phyloP scores from a whole-genome alignment of 2,113 vertebrate species.

The Solea solea region DNA sequence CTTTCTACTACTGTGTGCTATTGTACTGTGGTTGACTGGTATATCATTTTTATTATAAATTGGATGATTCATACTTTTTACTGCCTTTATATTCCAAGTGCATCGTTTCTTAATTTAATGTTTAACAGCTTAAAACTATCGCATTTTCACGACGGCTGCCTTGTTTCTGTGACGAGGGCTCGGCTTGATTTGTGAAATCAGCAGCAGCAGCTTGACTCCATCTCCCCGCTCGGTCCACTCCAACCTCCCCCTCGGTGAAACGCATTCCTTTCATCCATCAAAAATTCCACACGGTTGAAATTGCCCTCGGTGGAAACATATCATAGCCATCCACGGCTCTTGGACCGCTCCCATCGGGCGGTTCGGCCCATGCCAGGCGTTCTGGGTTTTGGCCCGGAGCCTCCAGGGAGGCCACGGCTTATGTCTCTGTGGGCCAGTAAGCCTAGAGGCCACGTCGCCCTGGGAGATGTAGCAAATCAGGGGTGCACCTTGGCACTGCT shows the following conservation, averaged over 20 bases:
- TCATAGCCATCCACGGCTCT: constrained; percentile 81
- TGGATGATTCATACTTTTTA: too few species aligned
- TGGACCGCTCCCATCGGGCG: constrained; percentile 74
- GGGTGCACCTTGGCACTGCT: constrained; percentile 78
- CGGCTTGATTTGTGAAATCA: constrained; percentile 33
- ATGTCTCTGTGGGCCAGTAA: constrained; percentile 83
- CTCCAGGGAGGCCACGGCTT: constrained; percentile 77
- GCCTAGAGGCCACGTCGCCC: constrained; percentile 76
- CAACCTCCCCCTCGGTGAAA: constrained; percentile 59
- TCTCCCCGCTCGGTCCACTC: constrained; percentile 47
- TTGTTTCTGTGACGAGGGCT: constrained; percentile 5
- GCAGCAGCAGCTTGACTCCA: constrained; percentile 39
- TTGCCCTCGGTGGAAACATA: constrained; percentile 81
- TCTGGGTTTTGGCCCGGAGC: constrained; percentile 78
- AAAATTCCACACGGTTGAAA: constrained; percentile 78
- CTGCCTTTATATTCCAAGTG: too few species aligned
- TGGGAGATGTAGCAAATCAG: constrained; percentile 79
- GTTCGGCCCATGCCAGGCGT: constrained; percentile 75
- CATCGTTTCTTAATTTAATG: too few species aligned
- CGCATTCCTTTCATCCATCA: constrained; percentile 80
- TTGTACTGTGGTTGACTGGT: too few species aligned
- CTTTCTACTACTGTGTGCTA: too few species aligned
- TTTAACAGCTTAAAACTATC: too few species aligned
- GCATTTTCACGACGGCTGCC: background rate
- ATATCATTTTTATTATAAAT: too few species aligned